A percentile compares a stretch with the other conserved stretches of the same genome.
Evolutionary conservation across 2,888 invertebrate genomes (phyloP).

Genomic region (Polylopha cassiicola): DNA sequence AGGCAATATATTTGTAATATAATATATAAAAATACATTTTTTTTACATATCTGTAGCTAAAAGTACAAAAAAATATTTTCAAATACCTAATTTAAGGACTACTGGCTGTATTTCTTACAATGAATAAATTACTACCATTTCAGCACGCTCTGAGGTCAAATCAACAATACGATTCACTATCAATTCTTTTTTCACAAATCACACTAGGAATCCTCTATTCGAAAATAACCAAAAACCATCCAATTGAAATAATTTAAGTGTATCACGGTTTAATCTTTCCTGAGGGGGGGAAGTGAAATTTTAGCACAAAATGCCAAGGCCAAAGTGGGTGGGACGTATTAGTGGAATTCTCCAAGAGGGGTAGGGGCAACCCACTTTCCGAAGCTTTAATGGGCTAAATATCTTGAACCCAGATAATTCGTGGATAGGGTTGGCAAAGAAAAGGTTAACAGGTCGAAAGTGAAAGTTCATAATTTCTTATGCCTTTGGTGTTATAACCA

Average conservation of each 20-base stretch:
- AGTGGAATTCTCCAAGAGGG: neutral
- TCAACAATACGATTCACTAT: too few species aligned
- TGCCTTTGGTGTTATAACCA: too few species aligned
- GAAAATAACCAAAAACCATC: constrained; percentile 12
- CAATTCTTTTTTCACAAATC: too few species aligned
- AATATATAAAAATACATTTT: too few species aligned
- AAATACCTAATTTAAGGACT: too few species aligned
- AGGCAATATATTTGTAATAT: too few species aligned
- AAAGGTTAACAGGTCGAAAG: constrained; percentile 4
- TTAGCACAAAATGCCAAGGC: constrained; percentile 24
- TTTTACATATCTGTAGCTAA: too few species aligned
- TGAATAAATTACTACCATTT: too few species aligned
- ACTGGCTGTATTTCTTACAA: too few species aligned
- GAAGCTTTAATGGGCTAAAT: constrained; percentile 73
- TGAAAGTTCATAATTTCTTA: neutral
- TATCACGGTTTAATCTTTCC: constrained; percentile 40
- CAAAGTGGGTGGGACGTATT: constrained; percentile 27
- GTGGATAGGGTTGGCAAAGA: constrained; percentile 38
- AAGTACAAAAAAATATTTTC: too few species aligned
- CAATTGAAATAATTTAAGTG: constrained; percentile 36
- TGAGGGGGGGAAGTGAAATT: constrained; percentile 34
- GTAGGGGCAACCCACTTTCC: constrained; percentile 45
- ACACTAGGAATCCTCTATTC: constrained; percentile 5
- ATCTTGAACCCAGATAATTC: constrained; percentile 70
- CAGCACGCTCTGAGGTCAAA: too few species aligned